phyloP scores from a whole-genome alignment of 2,888 invertebrate species.

The Zelleria hepariella region DNA sequence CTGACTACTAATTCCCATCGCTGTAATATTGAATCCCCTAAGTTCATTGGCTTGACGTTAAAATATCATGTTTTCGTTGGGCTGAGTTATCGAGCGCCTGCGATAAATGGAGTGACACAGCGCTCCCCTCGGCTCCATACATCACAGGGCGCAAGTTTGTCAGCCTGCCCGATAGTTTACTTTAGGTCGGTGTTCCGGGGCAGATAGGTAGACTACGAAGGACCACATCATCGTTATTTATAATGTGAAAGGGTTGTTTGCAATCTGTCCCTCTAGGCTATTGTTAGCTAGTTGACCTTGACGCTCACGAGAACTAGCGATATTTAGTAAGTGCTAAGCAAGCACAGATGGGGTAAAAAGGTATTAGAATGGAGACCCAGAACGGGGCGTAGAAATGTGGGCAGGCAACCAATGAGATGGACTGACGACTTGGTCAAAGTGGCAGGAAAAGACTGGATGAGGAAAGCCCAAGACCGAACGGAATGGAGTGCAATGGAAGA shows the following conservation, averaged over 20 bases:
- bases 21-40: not conserved
- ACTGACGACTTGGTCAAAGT: too few relatives aligned
- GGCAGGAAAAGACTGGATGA: too few relatives aligned
- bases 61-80: not conserved
- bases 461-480: too few relatives aligned
- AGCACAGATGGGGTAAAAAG: too few relatives aligned
- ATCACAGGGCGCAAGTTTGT: not conserved
- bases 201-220: not conserved
- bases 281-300: too few relatives aligned
- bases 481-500: too few relatives aligned
- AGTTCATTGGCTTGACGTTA: not conserved
- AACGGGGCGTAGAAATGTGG: too few relatives aligned
- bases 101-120: not conserved
- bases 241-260: too few relatives aligned
- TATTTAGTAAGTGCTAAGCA: too few relatives aligned
- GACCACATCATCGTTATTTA: not conserved
- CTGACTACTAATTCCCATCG: not conserved
- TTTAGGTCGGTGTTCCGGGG: not conserved
- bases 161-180: not conserved
- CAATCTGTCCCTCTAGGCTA: not conserved
- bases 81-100: not conserved
- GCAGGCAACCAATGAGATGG: too few relatives aligned
- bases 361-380: too few relatives aligned
- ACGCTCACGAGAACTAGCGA: too few relatives aligned
- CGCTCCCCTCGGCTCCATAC: not conserved